Base-by-base conservation (phyloP, 2,888 invertebrate genomes). In the Pristionchus arcanus region DNA sequence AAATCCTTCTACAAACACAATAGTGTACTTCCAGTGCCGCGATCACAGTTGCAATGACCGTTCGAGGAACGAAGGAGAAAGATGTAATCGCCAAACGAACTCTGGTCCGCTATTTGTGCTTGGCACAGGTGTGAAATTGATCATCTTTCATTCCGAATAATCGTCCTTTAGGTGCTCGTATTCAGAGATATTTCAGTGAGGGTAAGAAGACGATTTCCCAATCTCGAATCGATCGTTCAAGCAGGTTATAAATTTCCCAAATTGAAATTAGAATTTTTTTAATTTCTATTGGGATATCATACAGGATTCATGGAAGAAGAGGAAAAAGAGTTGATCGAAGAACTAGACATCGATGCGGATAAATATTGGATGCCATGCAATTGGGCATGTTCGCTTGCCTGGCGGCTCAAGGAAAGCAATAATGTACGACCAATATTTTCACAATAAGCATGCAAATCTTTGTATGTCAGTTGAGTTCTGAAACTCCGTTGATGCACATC, bases 351-450 rank as follows among this genome's bases (percentile, higher is more conserved):
- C 21, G 34, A 59, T 16, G 91, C 93, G 89, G 92, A 91, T 84
- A 94, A 94, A 90, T 94, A 94, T 77, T 94, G 94, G 94, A 91
- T 94, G 16, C 94, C 94, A 0, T 91, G 93, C 37, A 93, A 94
- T 68, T 94, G 94, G 94, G 92, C 93, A 2, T 90, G 89, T 59
- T 77, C 90, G 3, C 89, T 91, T 31, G 90, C 90, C 77, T 83
- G 16, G 42, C 74, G 66, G 34, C 84, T 19, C 28, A 90, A 68
- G 83, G 90, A 71, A 87, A 81, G 49, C 28, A 74, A 74, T 31
- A 89, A 83, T 28, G 87, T 74, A 11, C 34, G 87, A 5, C 34
- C 59, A n/a, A 13, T 28, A 2, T 83, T 28, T 53, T 31, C 15
- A 34, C 15, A 28, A 16, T 31, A 68, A 2, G 11, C 15, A 68